Evolutionary conservation across 30 jellyfish, hydroid and myxozoan genomes (phyloP).

Genomic region (Catostylus mosaicus): DNA sequence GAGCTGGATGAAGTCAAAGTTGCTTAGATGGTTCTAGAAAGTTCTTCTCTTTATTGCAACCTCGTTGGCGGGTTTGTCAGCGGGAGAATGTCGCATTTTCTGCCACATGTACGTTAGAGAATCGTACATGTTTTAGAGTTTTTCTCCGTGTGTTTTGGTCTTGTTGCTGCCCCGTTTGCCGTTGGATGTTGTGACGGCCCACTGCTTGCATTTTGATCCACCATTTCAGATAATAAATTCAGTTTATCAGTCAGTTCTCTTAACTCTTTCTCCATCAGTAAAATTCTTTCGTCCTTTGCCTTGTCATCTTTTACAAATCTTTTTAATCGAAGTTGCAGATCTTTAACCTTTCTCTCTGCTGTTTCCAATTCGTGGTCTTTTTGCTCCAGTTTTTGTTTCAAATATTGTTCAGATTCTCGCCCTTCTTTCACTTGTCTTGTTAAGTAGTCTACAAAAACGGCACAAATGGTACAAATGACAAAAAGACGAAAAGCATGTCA

Average conservation of each 20-base stretch:
- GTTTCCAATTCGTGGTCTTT: slow-evolving; percentile 77
- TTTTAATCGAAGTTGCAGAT: slow-evolving; percentile 85
- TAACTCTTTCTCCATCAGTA: slow-evolving; percentile 75
- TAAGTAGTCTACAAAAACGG: slow-evolving; percentile 52
- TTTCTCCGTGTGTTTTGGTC: neutral
- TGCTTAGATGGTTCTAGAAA: too few species aligned
- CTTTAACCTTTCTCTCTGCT: slow-evolving; percentile 89
- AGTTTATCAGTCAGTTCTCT: slow-evolving; percentile 63
- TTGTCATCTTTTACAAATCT: slow-evolving; percentile 87
- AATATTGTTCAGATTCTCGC: slow-evolving; percentile 63
- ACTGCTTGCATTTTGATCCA: slow-evolving; percentile 55
- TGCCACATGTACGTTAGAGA: slow-evolving; percentile 29
- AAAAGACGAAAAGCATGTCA: too few species aligned
- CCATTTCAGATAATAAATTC: slow-evolving; percentile 67
- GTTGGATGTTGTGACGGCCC: neutral
- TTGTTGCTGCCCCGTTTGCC: slow-evolving; percentile 5
- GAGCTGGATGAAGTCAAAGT: too few species aligned
- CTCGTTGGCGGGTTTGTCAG: too few species aligned
- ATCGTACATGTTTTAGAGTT: slow-evolving; percentile 62
- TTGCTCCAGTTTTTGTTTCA: slow-evolving; percentile 61
- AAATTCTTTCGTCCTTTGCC: slow-evolving; percentile 86
- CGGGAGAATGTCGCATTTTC: neutral
- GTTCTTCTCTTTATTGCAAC: too few species aligned
- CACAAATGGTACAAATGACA: too few species aligned
- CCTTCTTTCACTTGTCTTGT: slow-evolving; percentile 90